Conservation (phyloP, 2,113 vertebrate genomes). For the Bettongia penicillata region DNA sequence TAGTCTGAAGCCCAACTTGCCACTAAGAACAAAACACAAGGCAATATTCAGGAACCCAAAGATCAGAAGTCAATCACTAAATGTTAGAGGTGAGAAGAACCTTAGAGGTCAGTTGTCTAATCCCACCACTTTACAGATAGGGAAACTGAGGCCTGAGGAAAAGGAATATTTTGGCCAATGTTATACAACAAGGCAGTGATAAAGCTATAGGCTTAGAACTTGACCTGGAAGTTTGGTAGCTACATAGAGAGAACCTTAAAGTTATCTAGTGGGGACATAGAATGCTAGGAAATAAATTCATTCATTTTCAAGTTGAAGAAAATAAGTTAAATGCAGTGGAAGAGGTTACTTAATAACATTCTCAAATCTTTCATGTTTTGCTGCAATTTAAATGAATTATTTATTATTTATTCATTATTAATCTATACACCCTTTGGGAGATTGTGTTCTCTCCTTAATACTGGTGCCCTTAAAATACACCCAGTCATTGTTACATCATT, state of each 20-base stretch:
- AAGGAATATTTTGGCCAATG: background rate
- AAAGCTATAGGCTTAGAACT: background rate
- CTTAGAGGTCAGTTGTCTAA: background rate
- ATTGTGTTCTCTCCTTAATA: slow-evolving; percentile 8
- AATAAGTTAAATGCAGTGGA: background rate
- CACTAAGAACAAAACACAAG: background rate
- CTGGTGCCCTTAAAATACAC: slow-evolving; percentile 51
- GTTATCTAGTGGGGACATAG: background rate
- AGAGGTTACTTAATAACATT: background rate
- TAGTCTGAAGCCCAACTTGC: background rate
- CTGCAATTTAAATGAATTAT: background rate
- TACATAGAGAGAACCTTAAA: background rate
- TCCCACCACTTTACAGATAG: background rate
- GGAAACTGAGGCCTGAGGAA: background rate
- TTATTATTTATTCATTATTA: background rate
- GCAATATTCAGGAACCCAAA: background rate
- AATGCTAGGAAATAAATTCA: background rate
- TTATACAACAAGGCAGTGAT: background rate
- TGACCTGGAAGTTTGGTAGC: background rate
- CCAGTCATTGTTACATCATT: slow-evolving; percentile 40
- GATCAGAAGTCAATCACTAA: background rate
- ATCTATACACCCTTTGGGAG: background rate
- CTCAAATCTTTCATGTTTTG: background rate
- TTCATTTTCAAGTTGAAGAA: background rate
- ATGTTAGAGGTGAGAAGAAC: background rate